phyloP scores from a whole-genome alignment of 2,113 vertebrate genomes.

The Cyphomyrus discorhynchus region DNA sequence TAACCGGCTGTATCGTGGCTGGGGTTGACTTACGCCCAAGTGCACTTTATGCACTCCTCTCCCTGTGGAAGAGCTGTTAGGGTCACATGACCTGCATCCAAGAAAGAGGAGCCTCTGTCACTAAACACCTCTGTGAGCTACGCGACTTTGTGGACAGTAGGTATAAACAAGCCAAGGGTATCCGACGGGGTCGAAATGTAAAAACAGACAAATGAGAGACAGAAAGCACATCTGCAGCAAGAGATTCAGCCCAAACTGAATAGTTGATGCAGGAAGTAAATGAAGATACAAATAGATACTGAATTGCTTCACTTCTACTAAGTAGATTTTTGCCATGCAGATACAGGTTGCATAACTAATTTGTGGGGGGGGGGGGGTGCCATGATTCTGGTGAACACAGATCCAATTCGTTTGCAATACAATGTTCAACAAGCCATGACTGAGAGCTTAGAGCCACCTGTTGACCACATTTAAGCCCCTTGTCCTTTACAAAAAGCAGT shows the following conservation, averaged over 20 bases:
- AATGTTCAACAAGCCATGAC: not conserved
- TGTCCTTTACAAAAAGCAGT: not conserved
- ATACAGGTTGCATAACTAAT: not conserved
- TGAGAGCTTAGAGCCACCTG: not conserved
- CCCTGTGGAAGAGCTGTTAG: not conserved
- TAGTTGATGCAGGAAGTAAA: not conserved
- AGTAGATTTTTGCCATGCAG: not conserved
- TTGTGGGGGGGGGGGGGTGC: not conserved
- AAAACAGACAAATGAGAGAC: not conserved
- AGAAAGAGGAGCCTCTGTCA: not conserved
- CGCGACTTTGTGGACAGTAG: not conserved
- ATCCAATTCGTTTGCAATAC: not conserved
- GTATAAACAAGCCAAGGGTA: not conserved
- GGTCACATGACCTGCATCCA: not conserved
- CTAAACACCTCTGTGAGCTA: not conserved
- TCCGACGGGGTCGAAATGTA: not conserved
- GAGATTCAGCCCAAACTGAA: not conserved
- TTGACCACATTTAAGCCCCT: not conserved
- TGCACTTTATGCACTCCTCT: not conserved
- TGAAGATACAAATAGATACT: not conserved
- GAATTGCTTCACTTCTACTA: not conserved
- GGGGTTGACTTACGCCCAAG: not conserved
- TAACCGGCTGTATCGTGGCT: not conserved
- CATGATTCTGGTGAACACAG: not conserved
- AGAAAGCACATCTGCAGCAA: not conserved